phyloP scores from a whole-genome alignment of 2,888 invertebrate genomes.

The Clostera curtula region DNA sequence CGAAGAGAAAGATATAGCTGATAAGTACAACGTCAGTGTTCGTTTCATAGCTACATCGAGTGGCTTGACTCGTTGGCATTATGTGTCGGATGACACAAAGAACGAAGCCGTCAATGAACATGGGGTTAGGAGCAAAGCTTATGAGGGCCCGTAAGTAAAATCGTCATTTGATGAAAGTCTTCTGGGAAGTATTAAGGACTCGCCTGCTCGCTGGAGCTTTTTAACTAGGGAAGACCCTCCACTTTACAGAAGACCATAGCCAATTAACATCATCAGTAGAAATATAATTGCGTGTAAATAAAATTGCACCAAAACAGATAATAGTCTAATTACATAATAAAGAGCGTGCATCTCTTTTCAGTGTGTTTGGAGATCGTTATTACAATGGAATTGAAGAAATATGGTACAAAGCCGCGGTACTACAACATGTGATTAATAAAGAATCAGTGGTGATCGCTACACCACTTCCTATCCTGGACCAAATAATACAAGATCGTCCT shows the following conservation, averaged over 20 bases:
- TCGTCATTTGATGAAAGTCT: too few relatives aligned
- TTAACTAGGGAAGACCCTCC: too few relatives aligned
- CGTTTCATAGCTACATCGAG: constrained; percentile 92
- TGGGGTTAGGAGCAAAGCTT: constrained; percentile 41
- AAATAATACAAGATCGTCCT: constrained; percentile 41
- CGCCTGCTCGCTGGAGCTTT: too few relatives aligned
- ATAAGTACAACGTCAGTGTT: constrained; percentile 81
- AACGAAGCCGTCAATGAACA: constrained; percentile 56
- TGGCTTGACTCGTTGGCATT: constrained; percentile 91
- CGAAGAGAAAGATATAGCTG: constrained; percentile 72
- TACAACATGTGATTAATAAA: constrained; percentile 85
- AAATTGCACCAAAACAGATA: too few relatives aligned
- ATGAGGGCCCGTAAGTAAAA: constrained; percentile 41
- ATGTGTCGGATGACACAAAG: constrained; percentile 77
- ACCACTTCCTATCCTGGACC: constrained; percentile 72
- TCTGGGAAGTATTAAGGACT: too few relatives aligned
- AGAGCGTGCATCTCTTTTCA: constrained; percentile 36
- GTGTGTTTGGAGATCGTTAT: constrained; percentile 85
- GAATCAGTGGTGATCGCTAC: constrained; percentile 87
- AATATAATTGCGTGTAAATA: too few relatives aligned
- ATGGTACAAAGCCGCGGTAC: constrained; percentile 93
- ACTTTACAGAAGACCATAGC: too few relatives aligned
- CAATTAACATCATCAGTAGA: too few relatives aligned
- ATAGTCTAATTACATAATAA: too few relatives aligned
- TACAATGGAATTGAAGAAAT: constrained; percentile 88